Evolutionary conservation across 2,888 invertebrate genomes (phyloP).

Genomic region (Erannis defoliaria): DNA sequence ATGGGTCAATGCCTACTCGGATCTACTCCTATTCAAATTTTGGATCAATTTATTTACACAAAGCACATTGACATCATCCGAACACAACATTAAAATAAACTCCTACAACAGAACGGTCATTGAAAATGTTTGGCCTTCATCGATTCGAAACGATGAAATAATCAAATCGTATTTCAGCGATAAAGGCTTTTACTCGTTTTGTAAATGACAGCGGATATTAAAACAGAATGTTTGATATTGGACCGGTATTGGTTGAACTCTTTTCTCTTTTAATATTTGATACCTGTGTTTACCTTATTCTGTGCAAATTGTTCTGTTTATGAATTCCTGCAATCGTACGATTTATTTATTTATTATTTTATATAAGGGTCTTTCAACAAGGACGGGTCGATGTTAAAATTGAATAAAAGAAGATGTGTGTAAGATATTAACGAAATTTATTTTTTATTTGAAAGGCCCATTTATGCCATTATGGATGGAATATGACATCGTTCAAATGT

Average conservation of each 20-base stretch:
- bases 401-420: no score
- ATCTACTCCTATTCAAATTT: no score
- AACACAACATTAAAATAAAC: not conserved
- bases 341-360: no score
- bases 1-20: no score
- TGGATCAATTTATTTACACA: not conserved
- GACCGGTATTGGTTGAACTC: constrained; percentile 2
- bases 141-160: constrained; percentile 4
- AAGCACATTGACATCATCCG: not conserved
- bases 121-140: not conserved
- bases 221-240: constrained; percentile 3
- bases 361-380: no score
- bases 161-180: constrained; percentile 14
- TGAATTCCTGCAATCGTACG: no score
- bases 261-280: constrained; percentile 3
- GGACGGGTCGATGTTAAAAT: no score
- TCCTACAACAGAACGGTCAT: not conserved
- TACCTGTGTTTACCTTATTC: not conserved
- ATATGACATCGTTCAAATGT: no score
- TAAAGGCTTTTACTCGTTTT: not conserved
- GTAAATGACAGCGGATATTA: constrained; percentile 18
- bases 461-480: no score
- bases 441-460: no score
- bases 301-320: not conserved
- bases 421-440: no score